These are phyloP conservation scores for Hermetia illucens DNA, from an alignment of 1,140 invertebrate species.

Conservation along the genomic window DNA sequence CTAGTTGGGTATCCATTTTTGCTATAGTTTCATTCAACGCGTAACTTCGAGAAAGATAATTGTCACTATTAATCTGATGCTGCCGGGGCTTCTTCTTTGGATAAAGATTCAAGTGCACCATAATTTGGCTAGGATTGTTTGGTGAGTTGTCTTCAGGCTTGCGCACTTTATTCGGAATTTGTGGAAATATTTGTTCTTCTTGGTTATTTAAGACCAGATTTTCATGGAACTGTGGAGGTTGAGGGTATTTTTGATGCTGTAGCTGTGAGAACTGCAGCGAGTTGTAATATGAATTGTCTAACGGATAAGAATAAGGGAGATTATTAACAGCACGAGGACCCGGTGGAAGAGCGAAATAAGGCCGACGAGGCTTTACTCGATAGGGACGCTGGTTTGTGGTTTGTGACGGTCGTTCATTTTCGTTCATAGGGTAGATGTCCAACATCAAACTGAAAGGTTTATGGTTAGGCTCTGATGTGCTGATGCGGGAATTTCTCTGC, in stretches of 20 bases:
- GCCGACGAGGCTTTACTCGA: background rate
- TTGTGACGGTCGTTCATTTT: constrained; percentile 6
- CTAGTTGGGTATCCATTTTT: no score
- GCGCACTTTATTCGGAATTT: background rate
- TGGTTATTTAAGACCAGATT: background rate
- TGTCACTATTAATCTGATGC: no score
- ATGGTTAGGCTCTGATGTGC: background rate
- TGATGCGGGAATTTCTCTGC: background rate
- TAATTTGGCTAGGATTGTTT: constrained; percentile 22
- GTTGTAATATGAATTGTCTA: constrained; percentile 1
- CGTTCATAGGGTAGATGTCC: constrained; percentile 34
- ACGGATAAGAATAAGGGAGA: background rate
- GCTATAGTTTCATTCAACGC: no score
- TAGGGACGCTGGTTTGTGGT: background rate
- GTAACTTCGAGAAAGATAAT: no score
- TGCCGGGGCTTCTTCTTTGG: constrained; percentile 21
- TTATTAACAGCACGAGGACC: background rate
- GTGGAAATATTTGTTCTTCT: background rate
- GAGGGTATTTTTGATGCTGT: background rate
- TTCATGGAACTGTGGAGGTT: background rate
- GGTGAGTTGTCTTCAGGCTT: no score
- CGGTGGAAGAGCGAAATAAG: background rate
- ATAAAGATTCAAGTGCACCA: constrained; percentile 33
- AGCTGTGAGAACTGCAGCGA: background rate
- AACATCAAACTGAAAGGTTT: constrained; percentile 35